Evolutionary conservation across 1,140 invertebrate genomes (phyloP), one percentile per base, ranked within the genome.

Genomic region (Zophobas atratus): DNA sequence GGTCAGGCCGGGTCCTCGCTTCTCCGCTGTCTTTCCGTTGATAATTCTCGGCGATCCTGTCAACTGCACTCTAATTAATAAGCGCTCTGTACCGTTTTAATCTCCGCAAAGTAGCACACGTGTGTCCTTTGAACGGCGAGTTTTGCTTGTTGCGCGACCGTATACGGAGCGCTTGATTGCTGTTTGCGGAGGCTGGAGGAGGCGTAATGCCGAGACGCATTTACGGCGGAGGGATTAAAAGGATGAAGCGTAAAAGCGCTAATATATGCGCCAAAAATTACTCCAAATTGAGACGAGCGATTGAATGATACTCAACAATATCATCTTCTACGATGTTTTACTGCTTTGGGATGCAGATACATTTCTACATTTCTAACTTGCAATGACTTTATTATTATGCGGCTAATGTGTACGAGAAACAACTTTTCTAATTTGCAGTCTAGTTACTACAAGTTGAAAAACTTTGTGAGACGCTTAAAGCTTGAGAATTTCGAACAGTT

Each of bases 21-120:
- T 20, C 20, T 20, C 20, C 20, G 20, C 60, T 6, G 4, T 32
- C 1, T 48, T 43, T 33, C n/a, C 60, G 33, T 67, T 67, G 60
- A 67, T 46, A 67, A 67, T 67, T 67, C 33, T 32, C 36, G 33
- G 3, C 60, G 6, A 41, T n/a, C 60, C 39, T 67, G 60, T 67
- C 60, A 43, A 43, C 38, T 67, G 60, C 60, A 67, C 60, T 43
- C 60, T 67, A 67, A 67, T 67, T 67, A 67, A 67, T 67, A 67
- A 20, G 20, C 60, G 60, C 20, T 43, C 60, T 5, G 38, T 43
- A 5, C n/a, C 60, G 60, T 67, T 67, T 43, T 67, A 67, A 67
- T 67, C 60, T 39, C 5, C 20, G 43, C 60, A 43, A 41, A 67
- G 60, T 67, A 34, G 20, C 60, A 41, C 60, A 67, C 60, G 60